These are phyloP conservation scores for Meloidogyne chitwoodi DNA, from an alignment of 1,140 invertebrate genomes.

Conservation along the genomic window DNA sequence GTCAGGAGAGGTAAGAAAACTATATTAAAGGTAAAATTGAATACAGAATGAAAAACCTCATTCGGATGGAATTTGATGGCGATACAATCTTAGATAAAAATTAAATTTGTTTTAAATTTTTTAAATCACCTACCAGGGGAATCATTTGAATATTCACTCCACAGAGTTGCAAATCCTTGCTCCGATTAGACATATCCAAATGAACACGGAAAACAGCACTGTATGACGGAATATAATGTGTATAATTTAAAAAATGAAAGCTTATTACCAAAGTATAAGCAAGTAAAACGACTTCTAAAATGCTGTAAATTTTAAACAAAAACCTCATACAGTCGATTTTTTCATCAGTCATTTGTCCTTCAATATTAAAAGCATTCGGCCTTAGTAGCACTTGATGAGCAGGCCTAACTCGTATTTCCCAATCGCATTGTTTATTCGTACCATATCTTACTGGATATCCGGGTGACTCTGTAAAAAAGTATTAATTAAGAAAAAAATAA, in stretches of 20 bases:
- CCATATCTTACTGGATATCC: slow-evolving; percentile 54
- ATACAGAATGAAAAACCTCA: slow-evolving; percentile 31
- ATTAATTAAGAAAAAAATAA: background rate
- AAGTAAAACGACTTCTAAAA: too few species aligned
- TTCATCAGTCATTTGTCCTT: slow-evolving; percentile 53
- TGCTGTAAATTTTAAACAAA: too few species aligned
- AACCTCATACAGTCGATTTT: slow-evolving; percentile 27
- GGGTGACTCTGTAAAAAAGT: slow-evolving; percentile 16
- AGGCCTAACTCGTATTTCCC: slow-evolving; percentile 51
- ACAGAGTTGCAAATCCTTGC: slow-evolving; percentile 16
- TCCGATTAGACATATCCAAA: slow-evolving; percentile 41
- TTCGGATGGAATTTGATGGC: slow-evolving; percentile 45
- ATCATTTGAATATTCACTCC: slow-evolving; percentile 10
- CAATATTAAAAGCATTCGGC: slow-evolving; percentile 31
- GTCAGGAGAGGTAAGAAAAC: slow-evolving; percentile 37
- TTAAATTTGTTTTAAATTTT: background rate
- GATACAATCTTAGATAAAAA: slow-evolving; percentile 39
- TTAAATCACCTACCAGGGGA: background rate
- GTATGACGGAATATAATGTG: background rate
- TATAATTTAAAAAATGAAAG: too few species aligned
- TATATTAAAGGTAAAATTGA: background rate
- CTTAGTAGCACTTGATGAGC: slow-evolving; percentile 42
- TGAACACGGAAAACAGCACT: slow-evolving; percentile 54
- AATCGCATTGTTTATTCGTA: slow-evolving; percentile 53
- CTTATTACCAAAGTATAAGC: too few species aligned